Evolutionary conservation across 2,888 invertebrate genomes (phyloP).

Genomic region (Brachylomia viminalis): DNA sequence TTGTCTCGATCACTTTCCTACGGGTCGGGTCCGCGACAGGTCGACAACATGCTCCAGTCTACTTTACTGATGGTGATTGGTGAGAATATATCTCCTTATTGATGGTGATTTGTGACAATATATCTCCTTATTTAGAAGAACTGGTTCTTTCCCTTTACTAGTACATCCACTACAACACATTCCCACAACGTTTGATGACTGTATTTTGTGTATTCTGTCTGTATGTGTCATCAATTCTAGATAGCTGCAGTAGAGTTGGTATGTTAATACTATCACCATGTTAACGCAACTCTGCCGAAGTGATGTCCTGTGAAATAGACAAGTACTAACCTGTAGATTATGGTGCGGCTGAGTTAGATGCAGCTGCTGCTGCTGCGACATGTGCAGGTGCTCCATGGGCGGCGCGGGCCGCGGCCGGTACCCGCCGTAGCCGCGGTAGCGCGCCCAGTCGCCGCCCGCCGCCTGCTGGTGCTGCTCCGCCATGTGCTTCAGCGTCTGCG

Average conservation of each 20-base stretch:
- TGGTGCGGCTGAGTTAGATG: constrained; percentile 96
- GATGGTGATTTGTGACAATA: too few relatives aligned
- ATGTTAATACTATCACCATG: not conserved
- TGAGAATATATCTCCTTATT: too few relatives aligned
- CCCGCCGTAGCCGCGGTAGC: constrained; percentile 90
- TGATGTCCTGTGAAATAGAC: constrained; percentile 1
- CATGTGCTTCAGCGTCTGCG: constrained; percentile 98
- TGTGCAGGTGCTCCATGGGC: constrained; percentile 92
- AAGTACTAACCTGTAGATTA: constrained; percentile 93
- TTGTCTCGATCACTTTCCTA: too few relatives aligned
- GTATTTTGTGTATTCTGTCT: constrained; percentile 1
- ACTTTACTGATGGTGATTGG: too few relatives aligned
- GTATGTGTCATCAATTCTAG: not conserved
- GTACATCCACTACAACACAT: too few relatives aligned
- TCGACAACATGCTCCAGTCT: too few relatives aligned
- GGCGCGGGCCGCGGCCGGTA: constrained; percentile 86
- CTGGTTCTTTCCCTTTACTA: too few relatives aligned
- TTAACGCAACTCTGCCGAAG: not conserved
- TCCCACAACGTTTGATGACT: constrained; percentile 1
- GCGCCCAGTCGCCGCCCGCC: constrained; percentile 90
- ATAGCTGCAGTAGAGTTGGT: not conserved
- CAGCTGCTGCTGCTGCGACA: constrained; percentile 96
- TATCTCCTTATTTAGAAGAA: too few relatives aligned
- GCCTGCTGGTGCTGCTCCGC: constrained; percentile 98
- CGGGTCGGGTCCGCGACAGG: too few relatives aligned